These are phyloP conservation scores for Tragelaphus scriptus DNA, from an alignment of 2,113 vertebrate genomes.

Conservation along the genomic window DNA sequence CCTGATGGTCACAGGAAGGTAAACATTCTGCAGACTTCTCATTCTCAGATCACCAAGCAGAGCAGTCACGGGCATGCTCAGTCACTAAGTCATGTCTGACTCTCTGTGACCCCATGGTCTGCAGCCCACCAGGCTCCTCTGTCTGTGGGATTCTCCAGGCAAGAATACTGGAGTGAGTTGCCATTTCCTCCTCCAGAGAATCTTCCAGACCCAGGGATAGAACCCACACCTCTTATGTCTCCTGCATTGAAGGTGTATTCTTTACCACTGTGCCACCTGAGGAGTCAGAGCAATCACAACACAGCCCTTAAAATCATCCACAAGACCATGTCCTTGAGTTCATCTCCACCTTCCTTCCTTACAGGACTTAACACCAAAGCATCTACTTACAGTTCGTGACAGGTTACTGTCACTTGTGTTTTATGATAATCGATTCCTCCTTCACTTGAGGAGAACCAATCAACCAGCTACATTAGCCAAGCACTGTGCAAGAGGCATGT, in stretches of 20 bases:
- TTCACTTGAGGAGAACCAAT: background rate
- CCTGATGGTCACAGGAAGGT: background rate
- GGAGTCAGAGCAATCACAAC: background rate
- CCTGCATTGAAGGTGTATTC: background rate
- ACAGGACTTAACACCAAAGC: background rate
- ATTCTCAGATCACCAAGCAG: background rate
- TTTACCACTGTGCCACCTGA: background rate
- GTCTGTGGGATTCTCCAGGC: background rate
- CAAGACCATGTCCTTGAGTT: accelerated
- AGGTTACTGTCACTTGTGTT: background rate
- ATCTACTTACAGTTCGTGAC: background rate
- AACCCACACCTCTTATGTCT: background rate
- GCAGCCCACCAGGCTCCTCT: background rate
- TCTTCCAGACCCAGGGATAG: background rate
- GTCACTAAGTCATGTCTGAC: background rate
- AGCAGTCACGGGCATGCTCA: accelerated
- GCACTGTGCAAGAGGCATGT: background rate
- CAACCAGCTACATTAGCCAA: background rate
- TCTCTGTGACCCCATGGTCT: background rate
- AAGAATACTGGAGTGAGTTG: background rate
- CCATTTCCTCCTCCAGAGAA: background rate
- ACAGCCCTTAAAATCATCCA: background rate
- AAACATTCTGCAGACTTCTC: background rate
- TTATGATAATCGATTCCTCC: background rate
- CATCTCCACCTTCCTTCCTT: background rate